Evolutionary conservation across 2,113 vertebrate genomes (phyloP).

Genomic region (Sapayoa aenigma): DNA sequence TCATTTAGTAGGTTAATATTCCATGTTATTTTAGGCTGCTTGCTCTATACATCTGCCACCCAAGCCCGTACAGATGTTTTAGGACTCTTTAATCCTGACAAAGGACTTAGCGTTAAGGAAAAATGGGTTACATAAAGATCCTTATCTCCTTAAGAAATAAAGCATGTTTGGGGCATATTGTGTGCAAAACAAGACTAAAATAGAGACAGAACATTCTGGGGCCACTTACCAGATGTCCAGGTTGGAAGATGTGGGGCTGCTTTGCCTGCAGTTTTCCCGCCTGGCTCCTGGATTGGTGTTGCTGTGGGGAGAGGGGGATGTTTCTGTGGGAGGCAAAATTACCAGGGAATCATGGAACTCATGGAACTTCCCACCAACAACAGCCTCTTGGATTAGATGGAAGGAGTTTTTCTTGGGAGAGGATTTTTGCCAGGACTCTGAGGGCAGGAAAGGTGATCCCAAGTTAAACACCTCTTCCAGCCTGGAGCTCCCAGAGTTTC

Average conservation of each 20-base stretch:
- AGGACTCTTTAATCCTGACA: slow-evolving; percentile 73
- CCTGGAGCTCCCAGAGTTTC: background rate
- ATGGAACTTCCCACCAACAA: background rate
- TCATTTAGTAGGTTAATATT: slow-evolving; percentile 60
- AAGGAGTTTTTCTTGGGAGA: background rate
- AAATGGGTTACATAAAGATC: slow-evolving; percentile 64
- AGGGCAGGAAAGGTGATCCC: background rate
- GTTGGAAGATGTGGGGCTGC: background rate
- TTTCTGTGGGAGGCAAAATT: background rate
- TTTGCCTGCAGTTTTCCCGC: background rate
- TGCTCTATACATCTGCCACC: slow-evolving; percentile 41
- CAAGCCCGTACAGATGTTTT: slow-evolving; percentile 71
- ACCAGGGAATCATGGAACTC: background rate
- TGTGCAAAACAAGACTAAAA: slow-evolving; percentile 66
- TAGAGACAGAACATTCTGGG: slow-evolving; percentile 40
- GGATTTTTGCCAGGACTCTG: background rate
- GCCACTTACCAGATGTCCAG: slow-evolving; percentile 57
- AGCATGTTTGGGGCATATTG: slow-evolving; percentile 56
- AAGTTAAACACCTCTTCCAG: background rate
- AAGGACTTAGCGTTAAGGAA: slow-evolving; percentile 62
- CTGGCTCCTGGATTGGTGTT: background rate
- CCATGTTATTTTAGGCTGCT: slow-evolving; percentile 45
- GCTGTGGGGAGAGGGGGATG: background rate
- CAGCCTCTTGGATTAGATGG: background rate
- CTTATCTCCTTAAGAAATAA: slow-evolving; percentile 55